phyloP scores from a whole-genome alignment of 2,888 invertebrate species.

The Limenitis camilla region DNA sequence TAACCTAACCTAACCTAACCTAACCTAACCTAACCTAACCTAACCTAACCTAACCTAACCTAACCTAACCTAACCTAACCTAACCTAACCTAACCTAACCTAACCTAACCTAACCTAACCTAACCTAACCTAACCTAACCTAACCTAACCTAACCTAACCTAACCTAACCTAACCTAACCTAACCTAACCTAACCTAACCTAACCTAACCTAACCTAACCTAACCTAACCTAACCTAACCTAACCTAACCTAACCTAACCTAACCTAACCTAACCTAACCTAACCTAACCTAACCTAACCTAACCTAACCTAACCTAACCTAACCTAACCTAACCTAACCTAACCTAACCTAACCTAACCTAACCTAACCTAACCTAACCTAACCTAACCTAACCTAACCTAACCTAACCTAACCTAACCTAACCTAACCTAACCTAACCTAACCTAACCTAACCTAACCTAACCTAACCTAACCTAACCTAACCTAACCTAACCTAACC shows the following conservation, averaged over 20 bases:
- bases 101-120: slow-evolving; percentile 26
- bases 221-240: slow-evolving; percentile 22
- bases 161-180: slow-evolving; percentile 27
- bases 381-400: slow-evolving; percentile 27
- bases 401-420: slow-evolving; percentile 29
- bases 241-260: slow-evolving; percentile 22
- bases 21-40: slow-evolving; percentile 21
- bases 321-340: slow-evolving; percentile 26
- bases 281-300: slow-evolving; percentile 21
- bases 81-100: slow-evolving; percentile 25
- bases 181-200: slow-evolving; percentile 28
- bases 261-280: slow-evolving; percentile 24
- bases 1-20: slow-evolving; percentile 22
- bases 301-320: slow-evolving; percentile 23
- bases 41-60: slow-evolving; percentile 23
- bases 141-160: slow-evolving; percentile 27
- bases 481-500: slow-evolving; percentile 23
- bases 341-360: slow-evolving; percentile 25
- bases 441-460: slow-evolving; percentile 28
- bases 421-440: slow-evolving; percentile 29
- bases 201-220: slow-evolving; percentile 26
- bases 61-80: slow-evolving; percentile 25
- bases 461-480: slow-evolving; percentile 25
- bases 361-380: slow-evolving; percentile 27
- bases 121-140: slow-evolving; percentile 28